Evolutionary conservation across 2,888 invertebrate genomes (phyloP).

Genomic region (Patella ulyssiponensis): DNA sequence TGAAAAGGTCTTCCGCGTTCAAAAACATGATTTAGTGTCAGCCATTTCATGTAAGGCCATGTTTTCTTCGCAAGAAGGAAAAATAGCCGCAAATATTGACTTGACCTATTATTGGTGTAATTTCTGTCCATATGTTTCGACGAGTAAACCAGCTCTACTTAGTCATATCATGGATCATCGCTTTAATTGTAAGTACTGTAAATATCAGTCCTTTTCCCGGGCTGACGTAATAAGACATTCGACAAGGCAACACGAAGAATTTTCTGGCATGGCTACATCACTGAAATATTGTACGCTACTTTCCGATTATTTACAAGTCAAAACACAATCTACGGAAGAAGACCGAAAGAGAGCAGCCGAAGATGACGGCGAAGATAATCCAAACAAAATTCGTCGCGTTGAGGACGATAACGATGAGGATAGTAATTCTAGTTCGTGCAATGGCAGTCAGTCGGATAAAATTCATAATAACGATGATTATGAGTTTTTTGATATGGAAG

Average conservation of each 20-base stretch:
- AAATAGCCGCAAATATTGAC: conserved; percentile 47
- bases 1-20: conserved; percentile 41
- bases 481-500: conserved; percentile 50
- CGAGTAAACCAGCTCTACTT: conserved; percentile 46
- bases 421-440: conserved; percentile 18
- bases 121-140: conserved; percentile 57
- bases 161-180: conserved; percentile 60
- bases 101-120: conserved; percentile 61
- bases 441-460: conserved; percentile 23
- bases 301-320: conserved; percentile 50
- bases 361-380: conserved; percentile 14
- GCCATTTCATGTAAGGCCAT: conserved; percentile 52
- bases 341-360: conserved; percentile 27
- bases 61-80: conserved; percentile 43
- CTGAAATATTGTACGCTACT: conserved; percentile 55
- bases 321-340: conserved; percentile 19
- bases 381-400: conserved; percentile 3
- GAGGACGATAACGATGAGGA: neutral
- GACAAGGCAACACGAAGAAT: conserved; percentile 48
- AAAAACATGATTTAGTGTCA: conserved; percentile 56
- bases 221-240: conserved; percentile 58
- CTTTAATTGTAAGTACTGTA: conserved; percentile 60
- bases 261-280: conserved; percentile 43
- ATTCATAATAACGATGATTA: conserved; percentile 35
- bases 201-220: conserved; percentile 60